These are phyloP conservation scores for Aphodius sticticus DNA, from an alignment of 2,888 invertebrate species.

Conservation along the genomic window DNA sequence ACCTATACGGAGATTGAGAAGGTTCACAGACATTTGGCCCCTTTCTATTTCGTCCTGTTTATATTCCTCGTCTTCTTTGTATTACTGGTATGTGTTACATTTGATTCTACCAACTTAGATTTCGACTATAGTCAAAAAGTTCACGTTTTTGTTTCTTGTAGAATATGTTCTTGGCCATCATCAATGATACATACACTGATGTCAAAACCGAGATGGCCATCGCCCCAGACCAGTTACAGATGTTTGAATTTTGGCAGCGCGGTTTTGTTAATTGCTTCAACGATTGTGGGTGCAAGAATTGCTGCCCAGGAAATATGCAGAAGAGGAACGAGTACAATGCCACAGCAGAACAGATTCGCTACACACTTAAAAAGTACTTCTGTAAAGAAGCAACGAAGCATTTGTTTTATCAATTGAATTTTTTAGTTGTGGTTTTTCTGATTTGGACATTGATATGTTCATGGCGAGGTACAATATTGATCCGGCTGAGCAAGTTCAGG, in stretches of 20 bases:
- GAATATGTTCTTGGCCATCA: slow-evolving; percentile 86
- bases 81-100: slow-evolving; percentile 64
- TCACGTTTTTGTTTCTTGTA: slow-evolving; percentile 23
- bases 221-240: slow-evolving; percentile 62
- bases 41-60: slow-evolving; percentile 77
- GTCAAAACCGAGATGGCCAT: slow-evolving; percentile 74
- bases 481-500: slow-evolving; percentile 50
- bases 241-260: slow-evolving; percentile 67
- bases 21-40: slow-evolving; percentile 74
- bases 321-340: slow-evolving; percentile 49
- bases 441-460: slow-evolving; percentile 72
- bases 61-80: slow-evolving; percentile 83
- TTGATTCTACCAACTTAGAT: background rate
- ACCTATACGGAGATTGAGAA: slow-evolving; percentile 73
- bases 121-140: background rate
- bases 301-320: slow-evolving; percentile 39
- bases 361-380: slow-evolving; percentile 52
- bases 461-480: slow-evolving; percentile 70
- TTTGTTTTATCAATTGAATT: background rate
- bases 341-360: slow-evolving; percentile 52
- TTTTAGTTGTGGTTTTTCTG: slow-evolving; percentile 67
- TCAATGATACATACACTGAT: slow-evolving; percentile 78
- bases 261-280: slow-evolving; percentile 64
- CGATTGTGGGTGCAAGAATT: slow-evolving; percentile 52
- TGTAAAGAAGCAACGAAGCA: background rate